Percentiles rank a stretch among this genome's conserved stretches.
These are phyloP conservation scores for Eristalinus sepulchralis DNA, from an alignment of 2,888 invertebrate genomes.

Conservation along the genomic window DNA sequence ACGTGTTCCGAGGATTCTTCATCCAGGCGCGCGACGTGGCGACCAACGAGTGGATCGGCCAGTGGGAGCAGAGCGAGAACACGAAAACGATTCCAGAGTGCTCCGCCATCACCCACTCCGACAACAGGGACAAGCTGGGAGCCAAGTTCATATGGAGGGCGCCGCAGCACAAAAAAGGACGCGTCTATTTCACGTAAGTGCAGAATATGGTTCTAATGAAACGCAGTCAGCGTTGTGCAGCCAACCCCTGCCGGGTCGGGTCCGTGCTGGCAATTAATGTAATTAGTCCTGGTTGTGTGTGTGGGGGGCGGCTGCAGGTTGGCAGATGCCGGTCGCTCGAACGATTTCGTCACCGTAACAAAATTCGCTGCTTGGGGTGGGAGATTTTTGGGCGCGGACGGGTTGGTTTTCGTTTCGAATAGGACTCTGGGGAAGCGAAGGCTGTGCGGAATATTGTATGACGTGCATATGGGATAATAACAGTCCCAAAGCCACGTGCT, in stretches of 20 bases:
- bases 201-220: conserved; percentile 4
- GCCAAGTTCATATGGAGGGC: conserved; percentile 89
- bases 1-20: conserved; percentile 90
- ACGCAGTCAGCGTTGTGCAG: not conserved
- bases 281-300: not conserved
- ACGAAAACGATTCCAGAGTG: conserved; percentile 90
- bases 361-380: not conserved
- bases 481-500: not conserved
- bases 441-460: conserved; percentile 27
- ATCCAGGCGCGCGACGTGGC: conserved; percentile 89
- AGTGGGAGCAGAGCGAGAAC: conserved; percentile 87
- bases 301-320: not conserved
- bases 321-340: not conserved
- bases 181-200: conserved; percentile 91
- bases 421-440: conserved; percentile 34
- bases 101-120: conserved; percentile 89
- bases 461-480: conserved; percentile 1
- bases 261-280: conserved; percentile 57
- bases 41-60: conserved; percentile 88
- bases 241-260: not conserved
- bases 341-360: conserved; percentile 33
- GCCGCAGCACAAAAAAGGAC: conserved; percentile 85
- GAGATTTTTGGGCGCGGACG: conserved; percentile 25
- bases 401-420: conserved; percentile 29
- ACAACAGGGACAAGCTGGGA: conserved; percentile 87